These are phyloP conservation scores for Procambarus clarkii DNA, from an alignment of 1,140 invertebrate genomes.

Conservation along the genomic window DNA sequence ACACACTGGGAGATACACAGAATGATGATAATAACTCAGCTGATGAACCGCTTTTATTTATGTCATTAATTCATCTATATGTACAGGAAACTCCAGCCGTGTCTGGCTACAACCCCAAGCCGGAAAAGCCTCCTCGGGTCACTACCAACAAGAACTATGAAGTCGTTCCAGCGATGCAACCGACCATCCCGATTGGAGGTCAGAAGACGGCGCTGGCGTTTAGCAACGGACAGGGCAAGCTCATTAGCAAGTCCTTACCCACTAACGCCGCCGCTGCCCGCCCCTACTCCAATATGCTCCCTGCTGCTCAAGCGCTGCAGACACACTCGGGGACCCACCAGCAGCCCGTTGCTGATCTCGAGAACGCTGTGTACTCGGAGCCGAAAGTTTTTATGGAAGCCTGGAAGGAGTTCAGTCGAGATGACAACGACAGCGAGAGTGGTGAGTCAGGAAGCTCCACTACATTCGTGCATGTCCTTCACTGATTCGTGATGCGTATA, in stretches of 20 bases:
- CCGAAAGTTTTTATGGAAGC: background rate
- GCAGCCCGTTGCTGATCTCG: background rate
- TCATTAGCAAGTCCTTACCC: background rate
- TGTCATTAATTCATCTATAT: too few species aligned
- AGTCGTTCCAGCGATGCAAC: too few species aligned
- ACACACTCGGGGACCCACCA: background rate
- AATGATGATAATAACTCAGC: too few species aligned
- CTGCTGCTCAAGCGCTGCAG: background rate
- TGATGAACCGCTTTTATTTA: too few species aligned
- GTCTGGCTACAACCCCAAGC: too few species aligned
- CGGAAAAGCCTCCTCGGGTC: too few species aligned
- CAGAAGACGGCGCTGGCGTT: too few species aligned
- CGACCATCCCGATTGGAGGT: too few species aligned
- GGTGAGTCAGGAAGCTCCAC: background rate
- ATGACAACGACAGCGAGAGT: background rate
- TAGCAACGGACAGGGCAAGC: too few species aligned
- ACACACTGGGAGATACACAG: too few species aligned
- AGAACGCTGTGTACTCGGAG: background rate
- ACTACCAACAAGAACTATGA: too few species aligned
- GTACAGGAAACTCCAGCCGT: too few species aligned
- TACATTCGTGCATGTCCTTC: background rate
- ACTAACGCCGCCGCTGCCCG: background rate
- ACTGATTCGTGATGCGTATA: background rate
- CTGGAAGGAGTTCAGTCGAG: background rate
- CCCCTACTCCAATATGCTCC: background rate